These are phyloP conservation scores for Chrysomallon squamiferum DNA, from an alignment of 1,140 invertebrate genomes.

Conservation along the genomic window DNA sequence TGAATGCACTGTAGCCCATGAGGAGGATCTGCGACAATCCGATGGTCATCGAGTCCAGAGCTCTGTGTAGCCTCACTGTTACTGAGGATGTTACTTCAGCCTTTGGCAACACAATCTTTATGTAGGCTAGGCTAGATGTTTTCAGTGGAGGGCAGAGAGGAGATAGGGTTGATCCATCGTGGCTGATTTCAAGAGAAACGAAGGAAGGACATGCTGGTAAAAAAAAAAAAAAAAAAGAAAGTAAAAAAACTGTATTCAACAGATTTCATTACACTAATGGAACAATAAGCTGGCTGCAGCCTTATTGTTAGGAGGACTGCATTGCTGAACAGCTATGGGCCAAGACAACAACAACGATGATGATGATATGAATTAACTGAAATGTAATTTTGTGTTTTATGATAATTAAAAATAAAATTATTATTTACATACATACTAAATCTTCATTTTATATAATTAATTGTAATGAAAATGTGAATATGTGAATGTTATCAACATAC, in stretches of 20 bases:
- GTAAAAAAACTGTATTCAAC: neutral
- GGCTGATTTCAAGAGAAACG: conserved; percentile 81
- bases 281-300: no score
- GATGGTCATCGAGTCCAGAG: conserved; percentile 85
- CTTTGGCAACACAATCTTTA: conserved; percentile 79
- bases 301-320: no score
- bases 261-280: no score
- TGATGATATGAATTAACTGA: no score
- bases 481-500: no score
- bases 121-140: conserved; percentile 85
- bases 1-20: conserved; percentile 80
- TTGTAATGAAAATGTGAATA: no score
- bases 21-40: conserved; percentile 87
- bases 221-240: conserved; percentile 16
- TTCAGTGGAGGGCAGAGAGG: conserved; percentile 76
- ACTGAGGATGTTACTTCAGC: conserved; percentile 77
- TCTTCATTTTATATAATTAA: no score
- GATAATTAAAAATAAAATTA: no score
- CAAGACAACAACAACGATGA: no score
- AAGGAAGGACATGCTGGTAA: conserved; percentile 86
- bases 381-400: no score
- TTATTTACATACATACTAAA: no score
- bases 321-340: no score
- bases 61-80: conserved; percentile 76
- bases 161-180: conserved; percentile 67